These are phyloP conservation scores for Ophion ventricosus DNA, from an alignment of 2,888 invertebrate genomes.

Conservation along the genomic window DNA sequence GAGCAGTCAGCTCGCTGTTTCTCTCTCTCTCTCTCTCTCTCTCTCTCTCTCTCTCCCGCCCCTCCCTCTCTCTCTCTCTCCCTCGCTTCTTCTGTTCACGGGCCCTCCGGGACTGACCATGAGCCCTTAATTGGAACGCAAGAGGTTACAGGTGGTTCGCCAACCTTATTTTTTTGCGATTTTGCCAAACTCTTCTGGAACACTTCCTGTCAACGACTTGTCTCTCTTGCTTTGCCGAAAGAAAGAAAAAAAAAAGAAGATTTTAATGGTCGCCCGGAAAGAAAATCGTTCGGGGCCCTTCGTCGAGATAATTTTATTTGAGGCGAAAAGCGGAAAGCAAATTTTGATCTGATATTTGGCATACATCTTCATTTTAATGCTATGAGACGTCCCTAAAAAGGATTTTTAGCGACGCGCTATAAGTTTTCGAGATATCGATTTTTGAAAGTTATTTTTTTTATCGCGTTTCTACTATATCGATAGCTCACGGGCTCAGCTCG, in stretches of 20 bases:
- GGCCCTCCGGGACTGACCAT: conserved; percentile 28
- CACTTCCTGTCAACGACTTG: neutral
- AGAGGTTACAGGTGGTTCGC: neutral
- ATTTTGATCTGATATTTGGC: too few relatives aligned
- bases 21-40: conserved; percentile 16
- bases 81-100: conserved; percentile 20
- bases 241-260: neutral
- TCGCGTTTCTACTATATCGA: too few relatives aligned
- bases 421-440: too few relatives aligned
- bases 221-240: neutral
- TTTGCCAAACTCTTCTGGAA: neutral
- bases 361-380: too few relatives aligned
- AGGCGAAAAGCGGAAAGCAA: too few relatives aligned
- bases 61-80: conserved; percentile 13
- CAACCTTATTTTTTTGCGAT: neutral
- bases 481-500: too few relatives aligned
- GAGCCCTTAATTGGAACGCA: conserved; percentile 57
- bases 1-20: conserved; percentile 13
- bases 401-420: too few relatives aligned
- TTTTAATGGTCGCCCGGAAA: too few relatives aligned
- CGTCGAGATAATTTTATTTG: too few relatives aligned
- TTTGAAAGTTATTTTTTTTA: too few relatives aligned
- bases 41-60: conserved; percentile 11
- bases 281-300: too few relatives aligned
- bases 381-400: too few relatives aligned